Conservation (phyloP, 2,113 vertebrate species). For the Ornithorhynchus anatinus region DNA sequence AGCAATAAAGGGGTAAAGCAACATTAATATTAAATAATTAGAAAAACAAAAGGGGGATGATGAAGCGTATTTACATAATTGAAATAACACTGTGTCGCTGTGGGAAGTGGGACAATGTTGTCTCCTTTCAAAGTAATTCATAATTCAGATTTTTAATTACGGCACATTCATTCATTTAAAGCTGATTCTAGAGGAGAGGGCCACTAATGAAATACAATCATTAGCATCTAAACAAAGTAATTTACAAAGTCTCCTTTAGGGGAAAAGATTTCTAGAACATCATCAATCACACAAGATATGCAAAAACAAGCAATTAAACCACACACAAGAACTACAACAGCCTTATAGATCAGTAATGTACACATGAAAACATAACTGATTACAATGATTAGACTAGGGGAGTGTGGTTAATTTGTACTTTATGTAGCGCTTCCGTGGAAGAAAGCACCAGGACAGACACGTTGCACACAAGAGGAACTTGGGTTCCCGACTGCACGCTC, state of each 20-base stretch:
- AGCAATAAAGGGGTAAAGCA: conserved; percentile 88
- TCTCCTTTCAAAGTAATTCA: conserved; percentile 99
- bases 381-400: conserved; percentile 97
- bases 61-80: conserved; percentile 93
- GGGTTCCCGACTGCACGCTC: conserved; percentile 52
- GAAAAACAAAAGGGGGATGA: conserved; percentile 88
- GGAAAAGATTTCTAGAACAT: conserved; percentile 96
- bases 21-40: conserved; percentile 99
- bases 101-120: conserved; percentile 98
- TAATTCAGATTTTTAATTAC: conserved; percentile 99
- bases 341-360: conserved; percentile 87
- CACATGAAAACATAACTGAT: conserved; percentile 99
- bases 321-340: conserved; percentile 94
- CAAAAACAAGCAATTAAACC: conserved; percentile 99
- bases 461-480: conserved; percentile 63
- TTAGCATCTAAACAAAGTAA: conserved; percentile 99
- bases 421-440: conserved; percentile 75
- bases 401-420: conserved; percentile 94
- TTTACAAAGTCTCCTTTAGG: conserved; percentile 99
- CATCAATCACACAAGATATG: conserved; percentile 97
- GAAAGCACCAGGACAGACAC: conserved; percentile 75
- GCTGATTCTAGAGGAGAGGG: conserved; percentile 99
- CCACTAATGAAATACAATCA: conserved; percentile 99
- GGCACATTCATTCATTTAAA: conserved; percentile 99
- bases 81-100: conserved; percentile 99